These are phyloP conservation scores for Plestiodon gilberti DNA, from an alignment of 2,113 vertebrate species.

Conservation along the genomic window DNA sequence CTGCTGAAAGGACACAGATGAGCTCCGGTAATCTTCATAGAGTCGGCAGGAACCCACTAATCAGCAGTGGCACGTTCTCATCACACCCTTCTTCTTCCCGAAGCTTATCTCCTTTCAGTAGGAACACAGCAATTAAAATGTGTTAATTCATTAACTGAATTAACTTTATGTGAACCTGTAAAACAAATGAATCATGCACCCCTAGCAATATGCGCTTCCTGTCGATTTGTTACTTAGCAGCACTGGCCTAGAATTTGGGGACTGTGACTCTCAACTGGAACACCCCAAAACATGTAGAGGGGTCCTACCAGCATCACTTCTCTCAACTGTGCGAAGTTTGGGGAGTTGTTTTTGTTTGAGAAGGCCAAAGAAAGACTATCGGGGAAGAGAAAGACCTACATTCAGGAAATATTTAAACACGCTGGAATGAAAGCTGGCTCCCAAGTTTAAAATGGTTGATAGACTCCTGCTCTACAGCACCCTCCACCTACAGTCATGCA, in stretches of 20 bases:
- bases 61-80: neutral
- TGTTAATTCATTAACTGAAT: neutral
- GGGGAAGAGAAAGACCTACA: too few species aligned
- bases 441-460: neutral
- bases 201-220: neutral
- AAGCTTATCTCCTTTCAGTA: neutral
- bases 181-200: constrained; percentile 10
- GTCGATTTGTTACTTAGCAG: neutral
- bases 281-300: neutral
- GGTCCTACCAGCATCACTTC: too few species aligned
- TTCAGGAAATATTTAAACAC: too few species aligned
- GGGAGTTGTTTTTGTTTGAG: too few species aligned
- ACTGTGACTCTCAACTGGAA: neutral
- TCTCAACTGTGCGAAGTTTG: too few species aligned
- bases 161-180: neutral
- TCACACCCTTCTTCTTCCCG: neutral
- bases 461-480: neutral
- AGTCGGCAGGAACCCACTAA: neutral
- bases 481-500: constrained; percentile 17
- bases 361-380: too few species aligned
- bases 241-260: neutral
- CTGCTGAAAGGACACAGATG: neutral
- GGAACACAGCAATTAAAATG: neutral
- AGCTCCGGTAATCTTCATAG: neutral
- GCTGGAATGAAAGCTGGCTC: neutral